Percentiles rank a stretch among this genome's conserved stretches.
Conservation (phyloP, 2,113 vertebrate species). For the Rhagologus leucostigma region DNA sequence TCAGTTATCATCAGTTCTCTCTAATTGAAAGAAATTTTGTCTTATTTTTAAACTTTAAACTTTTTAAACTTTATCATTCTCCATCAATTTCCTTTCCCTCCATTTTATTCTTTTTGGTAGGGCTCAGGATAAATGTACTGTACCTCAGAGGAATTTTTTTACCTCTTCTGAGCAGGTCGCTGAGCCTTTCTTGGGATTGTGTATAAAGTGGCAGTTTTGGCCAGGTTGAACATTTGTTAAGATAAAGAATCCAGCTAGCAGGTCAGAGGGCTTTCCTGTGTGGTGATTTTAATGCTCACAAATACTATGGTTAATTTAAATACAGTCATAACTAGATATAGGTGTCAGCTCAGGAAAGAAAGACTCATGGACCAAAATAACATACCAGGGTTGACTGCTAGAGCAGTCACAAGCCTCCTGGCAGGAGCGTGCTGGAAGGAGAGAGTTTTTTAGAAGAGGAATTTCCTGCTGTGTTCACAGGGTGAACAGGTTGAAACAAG, state of each 20-base stretch:
- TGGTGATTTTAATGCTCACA: background rate
- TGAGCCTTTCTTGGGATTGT: background rate
- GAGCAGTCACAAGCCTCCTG: background rate
- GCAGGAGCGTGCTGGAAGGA: background rate
- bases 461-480: background rate
- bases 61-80: background rate
- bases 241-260: background rate
- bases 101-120: background rate
- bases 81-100: background rate
- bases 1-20: background rate
- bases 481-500: background rate
- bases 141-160: background rate
- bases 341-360: background rate
- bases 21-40: background rate
- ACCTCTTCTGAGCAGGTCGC: background rate
- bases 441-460: background rate
- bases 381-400: background rate
- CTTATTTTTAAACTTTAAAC: background rate
- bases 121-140: background rate
- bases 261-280: background rate
- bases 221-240: background rate
- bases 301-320: background rate
- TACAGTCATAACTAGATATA: background rate
- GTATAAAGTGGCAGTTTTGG: background rate
- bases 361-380: background rate